Conservation (phyloP, 2,113 vertebrate genomes). For the Erythrocercus mccallii region DNA sequence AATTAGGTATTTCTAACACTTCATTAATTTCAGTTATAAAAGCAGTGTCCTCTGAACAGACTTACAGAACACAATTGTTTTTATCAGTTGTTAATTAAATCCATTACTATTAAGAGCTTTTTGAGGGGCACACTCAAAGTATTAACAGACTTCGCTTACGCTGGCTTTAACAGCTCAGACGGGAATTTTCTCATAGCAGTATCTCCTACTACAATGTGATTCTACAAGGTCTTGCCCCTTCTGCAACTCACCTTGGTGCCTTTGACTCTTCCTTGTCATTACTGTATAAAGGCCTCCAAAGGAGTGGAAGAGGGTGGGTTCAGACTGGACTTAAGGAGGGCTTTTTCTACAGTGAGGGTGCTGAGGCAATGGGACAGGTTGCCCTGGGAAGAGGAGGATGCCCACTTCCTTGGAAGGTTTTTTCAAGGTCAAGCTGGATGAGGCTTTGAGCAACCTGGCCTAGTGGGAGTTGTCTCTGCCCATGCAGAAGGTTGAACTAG, state of each 20-base stretch:
- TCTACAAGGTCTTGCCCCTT: not conserved
- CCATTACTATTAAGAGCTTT: not conserved
- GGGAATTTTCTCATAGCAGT: not conserved
- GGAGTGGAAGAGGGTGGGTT: not conserved
- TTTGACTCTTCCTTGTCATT: not conserved
- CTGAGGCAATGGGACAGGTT: not conserved
- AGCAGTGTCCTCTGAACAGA: not conserved
- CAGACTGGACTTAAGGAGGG: not conserved
- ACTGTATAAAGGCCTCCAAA: not conserved
- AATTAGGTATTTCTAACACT: not conserved
- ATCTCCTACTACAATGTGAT: not conserved
- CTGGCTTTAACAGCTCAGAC: not conserved
- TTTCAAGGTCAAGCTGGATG: not conserved
- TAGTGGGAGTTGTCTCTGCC: not conserved
- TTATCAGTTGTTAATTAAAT: not conserved
- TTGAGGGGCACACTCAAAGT: not conserved
- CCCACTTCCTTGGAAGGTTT: not conserved
- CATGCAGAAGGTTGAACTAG: not conserved
- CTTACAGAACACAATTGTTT: not conserved
- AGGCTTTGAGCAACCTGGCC: not conserved
- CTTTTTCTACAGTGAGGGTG: not conserved
- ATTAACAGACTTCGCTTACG: not conserved
- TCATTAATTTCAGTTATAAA: not conserved
- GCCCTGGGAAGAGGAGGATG: not conserved
- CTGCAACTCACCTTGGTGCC: not conserved